These are phyloP conservation scores for Eristalinus sepulchralis DNA, from an alignment of 2,888 invertebrate species.

Conservation along the genomic window DNA sequence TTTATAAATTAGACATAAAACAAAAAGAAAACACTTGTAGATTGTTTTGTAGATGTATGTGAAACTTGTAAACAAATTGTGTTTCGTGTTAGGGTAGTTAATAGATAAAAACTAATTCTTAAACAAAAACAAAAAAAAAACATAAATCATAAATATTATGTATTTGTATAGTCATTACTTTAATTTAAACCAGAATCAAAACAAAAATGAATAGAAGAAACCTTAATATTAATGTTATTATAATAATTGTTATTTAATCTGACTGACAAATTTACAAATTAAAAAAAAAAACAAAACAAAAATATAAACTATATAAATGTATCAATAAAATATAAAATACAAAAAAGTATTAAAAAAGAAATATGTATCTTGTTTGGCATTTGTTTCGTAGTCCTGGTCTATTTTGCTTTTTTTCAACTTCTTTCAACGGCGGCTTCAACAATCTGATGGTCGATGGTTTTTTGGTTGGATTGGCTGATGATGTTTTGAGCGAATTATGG, in stretches of 20 bases:
- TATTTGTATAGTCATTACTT: constrained; percentile 56
- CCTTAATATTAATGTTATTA: constrained; percentile 52
- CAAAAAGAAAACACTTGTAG: constrained; percentile 28
- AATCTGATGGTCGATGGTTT: constrained; percentile 30
- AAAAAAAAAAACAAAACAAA: constrained; percentile 12
- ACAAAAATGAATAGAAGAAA: constrained; percentile 1
- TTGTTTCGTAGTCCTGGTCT: not conserved
- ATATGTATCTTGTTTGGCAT: constrained; percentile 17
- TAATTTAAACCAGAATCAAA: constrained; percentile 34
- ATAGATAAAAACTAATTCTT: constrained; percentile 28
- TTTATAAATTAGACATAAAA: constrained; percentile 12
- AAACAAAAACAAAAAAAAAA: not conserved
- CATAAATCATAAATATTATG: constrained; percentile 8
- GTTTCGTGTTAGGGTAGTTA: constrained; percentile 41
- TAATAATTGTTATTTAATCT: constrained; percentile 66
- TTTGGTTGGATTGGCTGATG: constrained; percentile 61
- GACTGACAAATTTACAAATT: constrained; percentile 70
- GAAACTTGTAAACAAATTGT: constrained; percentile 21
- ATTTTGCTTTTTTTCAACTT: constrained; percentile 5
- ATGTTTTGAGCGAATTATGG: constrained; percentile 7
- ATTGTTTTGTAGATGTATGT: constrained; percentile 30
- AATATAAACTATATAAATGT: not conserved
- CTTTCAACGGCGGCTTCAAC: not conserved
- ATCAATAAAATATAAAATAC: constrained; percentile 55
- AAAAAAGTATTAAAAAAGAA: constrained; percentile 28